Percentiles rank a stretch among this genome's conserved stretches.
Evolutionary conservation across 2,113 vertebrate species (phyloP).

Genomic region (Haliaeetus leucogaster): DNA sequence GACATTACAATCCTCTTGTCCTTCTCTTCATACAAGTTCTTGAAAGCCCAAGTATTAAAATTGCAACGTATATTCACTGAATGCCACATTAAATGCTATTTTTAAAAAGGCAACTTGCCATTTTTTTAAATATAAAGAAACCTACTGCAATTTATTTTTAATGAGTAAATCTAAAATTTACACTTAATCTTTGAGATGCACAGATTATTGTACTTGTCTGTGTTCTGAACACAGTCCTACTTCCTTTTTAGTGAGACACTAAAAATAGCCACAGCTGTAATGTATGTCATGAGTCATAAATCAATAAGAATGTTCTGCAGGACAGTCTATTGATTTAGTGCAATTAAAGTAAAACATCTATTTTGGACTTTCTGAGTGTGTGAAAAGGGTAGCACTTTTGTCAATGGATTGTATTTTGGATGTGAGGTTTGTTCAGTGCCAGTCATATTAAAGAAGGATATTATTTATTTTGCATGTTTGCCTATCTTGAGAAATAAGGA

Average conservation of each 20-base stretch:
- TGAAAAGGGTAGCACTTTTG: not conserved
- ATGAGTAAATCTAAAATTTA: not conserved
- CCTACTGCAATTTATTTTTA: not conserved
- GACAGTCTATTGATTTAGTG: constrained; percentile 46
- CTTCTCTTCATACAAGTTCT: not conserved
- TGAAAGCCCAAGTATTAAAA: not conserved
- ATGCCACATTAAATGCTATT: not conserved
- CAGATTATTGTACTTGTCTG: not conserved
- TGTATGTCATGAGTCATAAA: constrained; percentile 53
- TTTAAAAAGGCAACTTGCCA: not conserved
- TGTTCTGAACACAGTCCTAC: not conserved
- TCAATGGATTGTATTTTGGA: not conserved
- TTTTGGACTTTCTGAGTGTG: not conserved
- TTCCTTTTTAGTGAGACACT: constrained; percentile 10
- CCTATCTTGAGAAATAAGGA: not conserved
- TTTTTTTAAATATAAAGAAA: not conserved
- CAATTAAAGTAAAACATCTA: constrained; percentile 49
- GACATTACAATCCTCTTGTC: not conserved
- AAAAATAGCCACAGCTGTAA: constrained; percentile 44
- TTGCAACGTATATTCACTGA: not conserved
- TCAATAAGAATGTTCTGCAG: constrained; percentile 42
- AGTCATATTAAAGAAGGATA: not conserved
- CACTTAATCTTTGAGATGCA: not conserved
- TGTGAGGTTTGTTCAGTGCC: not conserved
- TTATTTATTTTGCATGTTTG: not conserved